Percentiles rank a stretch among this genome's conserved stretches.
phyloP scores from a whole-genome alignment of 2,797 vertebrate species.

The Streptopelia turtur region DNA sequence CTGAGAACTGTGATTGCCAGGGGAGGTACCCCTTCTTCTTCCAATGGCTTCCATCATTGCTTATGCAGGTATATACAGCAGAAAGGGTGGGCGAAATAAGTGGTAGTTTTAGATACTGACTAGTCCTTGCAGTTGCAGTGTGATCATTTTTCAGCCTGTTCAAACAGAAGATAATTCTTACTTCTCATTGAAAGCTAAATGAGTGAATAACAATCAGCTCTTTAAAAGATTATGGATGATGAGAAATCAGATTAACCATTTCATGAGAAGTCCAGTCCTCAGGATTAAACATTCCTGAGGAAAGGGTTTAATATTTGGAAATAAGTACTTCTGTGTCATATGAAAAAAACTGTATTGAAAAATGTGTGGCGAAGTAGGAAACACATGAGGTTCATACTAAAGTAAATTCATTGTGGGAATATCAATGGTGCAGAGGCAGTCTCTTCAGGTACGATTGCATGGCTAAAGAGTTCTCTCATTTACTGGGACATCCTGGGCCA shows the following conservation, averaged over 20 bases:
- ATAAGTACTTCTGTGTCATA: not conserved
- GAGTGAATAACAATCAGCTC: not conserved
- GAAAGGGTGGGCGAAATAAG: not conserved
- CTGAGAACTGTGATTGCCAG: not conserved
- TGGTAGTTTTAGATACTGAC: not conserved
- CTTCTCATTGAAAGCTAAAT: not conserved
- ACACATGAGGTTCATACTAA: not conserved
- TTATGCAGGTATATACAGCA: not conserved
- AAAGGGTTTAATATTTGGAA: not conserved
- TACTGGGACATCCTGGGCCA: not conserved
- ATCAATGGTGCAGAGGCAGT: not conserved
- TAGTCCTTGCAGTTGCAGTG: not conserved
- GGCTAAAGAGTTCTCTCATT: not conserved
- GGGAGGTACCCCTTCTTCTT: not conserved
- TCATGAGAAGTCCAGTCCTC: not conserved
- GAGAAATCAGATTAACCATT: not conserved
- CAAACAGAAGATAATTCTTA: not conserved
- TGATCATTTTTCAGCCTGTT: not conserved
- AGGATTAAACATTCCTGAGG: not conserved
- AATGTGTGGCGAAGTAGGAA: not conserved
- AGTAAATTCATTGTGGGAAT: not conserved
- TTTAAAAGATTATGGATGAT: not conserved
- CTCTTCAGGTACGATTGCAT: not conserved
- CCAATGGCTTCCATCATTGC: not conserved
- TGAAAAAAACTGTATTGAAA: not conserved